Conservation (phyloP, 2,888 invertebrate species). For the Drosophila longiperda region DNA sequence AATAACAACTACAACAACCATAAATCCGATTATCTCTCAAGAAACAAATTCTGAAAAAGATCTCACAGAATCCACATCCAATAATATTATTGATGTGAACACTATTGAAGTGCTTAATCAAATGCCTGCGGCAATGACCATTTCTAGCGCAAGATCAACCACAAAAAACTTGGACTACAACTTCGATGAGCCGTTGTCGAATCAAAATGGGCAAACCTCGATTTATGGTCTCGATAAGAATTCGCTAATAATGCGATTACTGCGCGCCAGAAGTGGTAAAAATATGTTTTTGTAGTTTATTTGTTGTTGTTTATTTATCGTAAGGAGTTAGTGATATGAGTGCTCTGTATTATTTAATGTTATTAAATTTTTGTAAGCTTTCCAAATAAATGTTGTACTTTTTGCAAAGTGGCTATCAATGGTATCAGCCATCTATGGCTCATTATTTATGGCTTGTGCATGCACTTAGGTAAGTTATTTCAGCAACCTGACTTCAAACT, state of each 20-base stretch:
- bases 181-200: slow-evolving; percentile 37
- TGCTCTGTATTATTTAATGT: slow-evolving; percentile 18
- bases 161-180: slow-evolving; percentile 47
- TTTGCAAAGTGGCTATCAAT: neutral
- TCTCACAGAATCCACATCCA: neutral
- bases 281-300: slow-evolving; percentile 33
- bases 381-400: slow-evolving; percentile 10
- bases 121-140: slow-evolving; percentile 12
- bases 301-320: neutral
- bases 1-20: slow-evolving; percentile 2
- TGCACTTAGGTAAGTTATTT: neutral
- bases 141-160: slow-evolving; percentile 8
- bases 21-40: neutral
- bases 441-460: neutral
- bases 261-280: slow-evolving; percentile 55
- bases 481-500: neutral
- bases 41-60: slow-evolving; percentile 1
- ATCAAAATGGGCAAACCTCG: slow-evolving; percentile 48
- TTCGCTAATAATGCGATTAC: slow-evolving; percentile 71
- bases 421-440: neutral
- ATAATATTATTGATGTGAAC: neutral
- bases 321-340: slow-evolving; percentile 35
- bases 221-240: slow-evolving; percentile 67
- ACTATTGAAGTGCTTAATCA: slow-evolving; percentile 1
- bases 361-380: neutral